phyloP scores from a whole-genome alignment of 2,113 vertebrate species.

The Spea bombifrons region DNA sequence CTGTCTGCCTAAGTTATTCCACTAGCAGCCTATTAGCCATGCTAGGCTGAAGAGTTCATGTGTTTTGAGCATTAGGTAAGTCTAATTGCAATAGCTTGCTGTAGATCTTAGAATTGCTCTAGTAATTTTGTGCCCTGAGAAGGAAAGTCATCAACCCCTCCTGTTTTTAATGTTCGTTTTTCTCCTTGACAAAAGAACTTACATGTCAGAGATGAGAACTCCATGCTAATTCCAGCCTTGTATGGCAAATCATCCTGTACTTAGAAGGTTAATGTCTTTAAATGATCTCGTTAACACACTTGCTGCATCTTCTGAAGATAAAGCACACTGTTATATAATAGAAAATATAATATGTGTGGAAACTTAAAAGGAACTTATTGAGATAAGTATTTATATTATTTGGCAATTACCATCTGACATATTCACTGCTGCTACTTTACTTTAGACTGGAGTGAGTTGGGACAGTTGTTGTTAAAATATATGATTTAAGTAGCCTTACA shows the following conservation, averaged over 20 bases:
- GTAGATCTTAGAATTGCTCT: slow-evolving; percentile 37
- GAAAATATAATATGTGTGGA: too few relatives aligned
- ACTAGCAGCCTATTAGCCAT: slow-evolving; percentile 29
- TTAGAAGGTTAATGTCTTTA: slow-evolving; percentile 24
- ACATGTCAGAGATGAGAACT: slow-evolving; percentile 28
- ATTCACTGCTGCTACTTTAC: too few relatives aligned
- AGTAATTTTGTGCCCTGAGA: slow-evolving; percentile 31
- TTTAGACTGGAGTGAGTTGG: too few relatives aligned
- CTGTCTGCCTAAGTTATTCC: slow-evolving; percentile 21
- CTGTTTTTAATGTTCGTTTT: slow-evolving; percentile 7
- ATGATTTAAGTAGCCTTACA: too few relatives aligned
- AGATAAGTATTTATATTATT: too few relatives aligned
- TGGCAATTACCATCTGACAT: too few relatives aligned
- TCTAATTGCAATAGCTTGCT: slow-evolving; percentile 34
- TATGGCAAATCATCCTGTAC: slow-evolving; percentile 12
- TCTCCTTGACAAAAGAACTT: slow-evolving; percentile 20
- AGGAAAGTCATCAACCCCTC: slow-evolving; percentile 25
- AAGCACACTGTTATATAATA: neutral
- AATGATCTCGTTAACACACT: slow-evolving; percentile 22
- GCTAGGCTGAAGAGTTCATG: slow-evolving; percentile 29
- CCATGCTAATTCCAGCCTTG: neutral
- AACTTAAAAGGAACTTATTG: too few relatives aligned
- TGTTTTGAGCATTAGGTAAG: slow-evolving; percentile 24
- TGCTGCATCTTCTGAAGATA: neutral
- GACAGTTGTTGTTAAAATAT: too few relatives aligned